Conservation (phyloP, 2,888 invertebrate species). For the Autographa pulchrina region DNA sequence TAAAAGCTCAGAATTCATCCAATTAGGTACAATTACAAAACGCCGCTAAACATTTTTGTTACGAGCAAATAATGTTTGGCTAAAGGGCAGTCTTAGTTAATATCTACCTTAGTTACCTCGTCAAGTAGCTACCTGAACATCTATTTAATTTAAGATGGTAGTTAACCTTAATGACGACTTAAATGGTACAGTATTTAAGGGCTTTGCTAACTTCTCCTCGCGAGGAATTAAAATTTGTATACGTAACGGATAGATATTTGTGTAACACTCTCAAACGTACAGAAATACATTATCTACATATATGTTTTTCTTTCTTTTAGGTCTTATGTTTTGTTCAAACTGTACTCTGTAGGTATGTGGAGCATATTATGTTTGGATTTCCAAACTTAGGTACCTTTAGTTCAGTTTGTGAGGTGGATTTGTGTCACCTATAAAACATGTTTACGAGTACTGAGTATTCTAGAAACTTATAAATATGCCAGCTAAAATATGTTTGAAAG, state of each 20-base stretch:
- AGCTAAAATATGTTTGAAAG: too few species aligned
- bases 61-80: slow-evolving; percentile 37
- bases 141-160: slow-evolving; percentile 7
- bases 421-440: too few species aligned
- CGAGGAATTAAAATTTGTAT: background rate
- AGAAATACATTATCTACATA: too few species aligned
- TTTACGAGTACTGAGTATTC: too few species aligned
- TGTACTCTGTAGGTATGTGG: too few species aligned
- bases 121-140: slow-evolving; percentile 12
- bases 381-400: too few species aligned
- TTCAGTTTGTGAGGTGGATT: too few species aligned
- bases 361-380: too few species aligned
- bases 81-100: slow-evolving; percentile 25
- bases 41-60: slow-evolving; percentile 37
- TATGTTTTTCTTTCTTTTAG: background rate
- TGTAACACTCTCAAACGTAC: slow-evolving; percentile 19
- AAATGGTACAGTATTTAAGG: slow-evolving; percentile 1
- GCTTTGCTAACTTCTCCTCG: background rate
- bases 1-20: slow-evolving; percentile 33
- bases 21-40: slow-evolving; percentile 45
- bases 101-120: slow-evolving; percentile 19
- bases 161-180: slow-evolving; percentile 4
- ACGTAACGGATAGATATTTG: background rate
- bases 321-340: background rate
- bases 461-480: too few species aligned